Evolutionary conservation across 2,797 vertebrate genomes (phyloP).

Genomic region (Cyprinella venusta): DNA sequence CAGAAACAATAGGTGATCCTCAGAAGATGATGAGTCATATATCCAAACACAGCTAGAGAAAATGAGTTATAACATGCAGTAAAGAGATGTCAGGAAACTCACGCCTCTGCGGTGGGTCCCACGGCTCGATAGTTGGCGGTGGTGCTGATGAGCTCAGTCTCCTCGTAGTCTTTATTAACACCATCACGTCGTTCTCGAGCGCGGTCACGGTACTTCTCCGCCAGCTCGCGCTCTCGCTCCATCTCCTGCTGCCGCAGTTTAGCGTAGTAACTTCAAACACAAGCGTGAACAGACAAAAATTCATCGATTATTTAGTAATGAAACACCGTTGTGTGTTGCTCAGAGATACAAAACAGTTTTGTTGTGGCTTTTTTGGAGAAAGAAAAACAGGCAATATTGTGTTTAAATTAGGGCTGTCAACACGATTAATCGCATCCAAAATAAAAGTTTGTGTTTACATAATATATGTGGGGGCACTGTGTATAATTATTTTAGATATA

Average conservation of each 20-base stretch:
- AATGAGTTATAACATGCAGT: not conserved
- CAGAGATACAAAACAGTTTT: no score
- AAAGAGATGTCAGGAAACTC: constrained; percentile 64
- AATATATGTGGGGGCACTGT: no score
- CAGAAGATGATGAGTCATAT: not conserved
- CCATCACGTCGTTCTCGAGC: constrained; percentile 94
- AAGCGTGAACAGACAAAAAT: not conserved
- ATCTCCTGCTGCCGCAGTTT: constrained; percentile 97
- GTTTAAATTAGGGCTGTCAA: no score
- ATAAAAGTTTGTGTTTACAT: no score
- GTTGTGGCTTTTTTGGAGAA: no score
- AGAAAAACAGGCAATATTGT: no score
- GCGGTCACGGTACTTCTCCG: constrained; percentile 94
- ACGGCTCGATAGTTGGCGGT: constrained; percentile 96
- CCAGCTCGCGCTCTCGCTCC: constrained; percentile 91
- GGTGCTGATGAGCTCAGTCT: constrained; percentile 96
- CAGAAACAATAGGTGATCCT: not conserved
- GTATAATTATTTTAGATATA: no score
- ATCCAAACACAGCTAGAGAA: not conserved
- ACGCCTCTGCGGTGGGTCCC: constrained; percentile 96
- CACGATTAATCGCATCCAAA: no score
- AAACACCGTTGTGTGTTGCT: no score
- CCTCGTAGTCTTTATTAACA: constrained; percentile 97
- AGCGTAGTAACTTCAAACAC: constrained; percentile 86
- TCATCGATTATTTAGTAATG: no score